Evolutionary conservation across 2,888 invertebrate genomes (phyloP), one percentile per base, ranked within the genome.

Genomic region (Platycheirus albimanus): DNA sequence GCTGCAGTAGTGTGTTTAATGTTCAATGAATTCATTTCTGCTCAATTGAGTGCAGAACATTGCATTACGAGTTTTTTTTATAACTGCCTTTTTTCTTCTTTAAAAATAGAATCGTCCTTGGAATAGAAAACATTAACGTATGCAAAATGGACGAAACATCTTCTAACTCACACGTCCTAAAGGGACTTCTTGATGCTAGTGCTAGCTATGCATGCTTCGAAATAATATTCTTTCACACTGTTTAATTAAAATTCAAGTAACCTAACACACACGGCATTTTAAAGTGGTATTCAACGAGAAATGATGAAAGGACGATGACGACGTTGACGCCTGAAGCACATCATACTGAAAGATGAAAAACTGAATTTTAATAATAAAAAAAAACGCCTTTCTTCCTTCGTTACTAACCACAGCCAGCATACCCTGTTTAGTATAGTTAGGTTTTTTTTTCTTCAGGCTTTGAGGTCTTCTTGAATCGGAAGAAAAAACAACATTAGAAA

Each of bases 41-140:
- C 72, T 83, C 83, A 74, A 83, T 83, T 74, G 83, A 83, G 83
- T 83, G 67, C 19, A 43, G 43, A 36, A 67, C 51, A 83, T 77
- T 69, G 78, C 56, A 72, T 83, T 81, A 64, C 38, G 64, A 28
- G 15, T n/a, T 41, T 19, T 41, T 11, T 6, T 11, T 24, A 5
- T 33, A n/a, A 10, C 3, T 43, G 3, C 5, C 28, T 24, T 52
- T 28, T 63, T 56, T 43, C 45, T 11, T 74, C 10, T 47, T 3
- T 19, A 66, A 41, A 36, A 63, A 67, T 41, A 77, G 61, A 49
- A 69, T 56, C 72, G 78, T 78, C 78, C 72, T 83, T 83, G 78
- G 51, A 78, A 51, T 20, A 38, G 17, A 66, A 10, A 8, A 30
- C 38, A 30, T 30, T 58, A 63, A 45, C 43, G 61, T 45, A 52